Base-by-base conservation (phyloP, 2,888 invertebrate genomes). In the Athrips mouffetella region DNA sequence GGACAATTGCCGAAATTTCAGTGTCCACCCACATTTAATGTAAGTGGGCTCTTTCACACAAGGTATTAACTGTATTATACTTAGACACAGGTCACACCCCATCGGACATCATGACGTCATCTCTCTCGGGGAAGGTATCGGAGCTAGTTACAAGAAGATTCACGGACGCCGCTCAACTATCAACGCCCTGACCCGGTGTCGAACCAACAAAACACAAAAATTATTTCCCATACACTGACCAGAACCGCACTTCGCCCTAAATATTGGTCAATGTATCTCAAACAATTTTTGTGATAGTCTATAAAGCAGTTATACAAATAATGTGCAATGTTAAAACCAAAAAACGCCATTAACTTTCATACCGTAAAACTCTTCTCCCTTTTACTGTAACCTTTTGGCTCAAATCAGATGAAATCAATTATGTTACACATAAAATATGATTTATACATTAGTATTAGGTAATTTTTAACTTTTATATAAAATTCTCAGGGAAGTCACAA, bases 251-350 rank as follows among this genome's bases (percentile, higher is more conserved):
- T 57, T 65, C 79, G 84, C 85, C 84, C 86, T 85, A 79, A 76
- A 68, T 53, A 51, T 49, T 58, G 71, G 71, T 76, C 79, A 77
- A 73, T 78, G 75, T 76, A 74, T 69, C 55, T 73, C 64, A 74
- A 82, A 78, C 63, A 74, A 76, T 80, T 73, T 83, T 81, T 83
- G 80, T 58, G 66, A 71, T 77, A 77, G 74, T 75, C 60, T 68
- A n/a, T 73, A 70, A 74, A 73, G 66, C 82, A 81, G 80, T 84
- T 82, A 75, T 69, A 69, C 68, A 74, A 78, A 75, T 76, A 11
- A 83, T 79, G 88, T 88, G 88, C 88, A 88, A 88, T 88, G 80
- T 81, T 82, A 77, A 87, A 87, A 85, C 88, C 87, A 87, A 88
- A n/a, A 88, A 85, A 87, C 70, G 80, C 81, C 85, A 83, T 77